A percentile compares a stretch with the other conserved stretches of the same genome.
Conservation (phyloP, 2,797 vertebrate genomes). For the Micrastur ruficollis region DNA sequence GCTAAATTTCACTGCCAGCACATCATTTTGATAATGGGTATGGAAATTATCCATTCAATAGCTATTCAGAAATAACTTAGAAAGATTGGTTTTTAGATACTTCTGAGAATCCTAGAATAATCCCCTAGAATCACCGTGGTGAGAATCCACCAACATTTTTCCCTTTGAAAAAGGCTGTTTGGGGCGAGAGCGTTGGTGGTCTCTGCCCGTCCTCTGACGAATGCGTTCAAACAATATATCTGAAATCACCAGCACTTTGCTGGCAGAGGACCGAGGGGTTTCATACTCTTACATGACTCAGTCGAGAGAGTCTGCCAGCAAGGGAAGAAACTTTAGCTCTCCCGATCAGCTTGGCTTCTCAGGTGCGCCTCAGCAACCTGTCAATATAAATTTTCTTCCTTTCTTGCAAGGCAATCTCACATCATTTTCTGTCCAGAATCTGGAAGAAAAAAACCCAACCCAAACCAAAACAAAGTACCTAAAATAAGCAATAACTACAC, state of each 20-base stretch:
- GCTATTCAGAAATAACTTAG: slow-evolving; percentile 76
- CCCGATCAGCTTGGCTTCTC: not conserved
- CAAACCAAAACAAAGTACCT: not conserved
- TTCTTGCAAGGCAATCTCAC: not conserved
- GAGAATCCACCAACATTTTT: slow-evolving; percentile 56
- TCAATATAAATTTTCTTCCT: not conserved
- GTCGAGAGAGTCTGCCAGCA: slow-evolving; percentile 5
- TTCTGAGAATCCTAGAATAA: slow-evolving; percentile 72
- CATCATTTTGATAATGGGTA: slow-evolving; percentile 75
- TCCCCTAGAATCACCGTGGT: slow-evolving; percentile 70
- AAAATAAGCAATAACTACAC: not conserved
- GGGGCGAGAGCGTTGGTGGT: not conserved
- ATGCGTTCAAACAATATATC: not conserved
- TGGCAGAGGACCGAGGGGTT: not conserved
- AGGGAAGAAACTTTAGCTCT: slow-evolving; percentile 38
- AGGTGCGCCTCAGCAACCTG: not conserved
- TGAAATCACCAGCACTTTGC: not conserved
- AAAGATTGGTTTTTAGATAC: slow-evolving; percentile 76
- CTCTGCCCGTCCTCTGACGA: not conserved
- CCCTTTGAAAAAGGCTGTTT: slow-evolving; percentile 29
- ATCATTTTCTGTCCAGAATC: not conserved
- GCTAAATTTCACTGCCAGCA: slow-evolving; percentile 72
- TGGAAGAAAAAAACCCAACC: not conserved
- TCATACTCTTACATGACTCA: not conserved
- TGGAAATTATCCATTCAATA: slow-evolving; percentile 79